A percentile compares a stretch with the other conserved stretches of the same genome.
phyloP scores from a whole-genome alignment of 2,888 invertebrate genomes.

The Stenotaenia linearis region DNA sequence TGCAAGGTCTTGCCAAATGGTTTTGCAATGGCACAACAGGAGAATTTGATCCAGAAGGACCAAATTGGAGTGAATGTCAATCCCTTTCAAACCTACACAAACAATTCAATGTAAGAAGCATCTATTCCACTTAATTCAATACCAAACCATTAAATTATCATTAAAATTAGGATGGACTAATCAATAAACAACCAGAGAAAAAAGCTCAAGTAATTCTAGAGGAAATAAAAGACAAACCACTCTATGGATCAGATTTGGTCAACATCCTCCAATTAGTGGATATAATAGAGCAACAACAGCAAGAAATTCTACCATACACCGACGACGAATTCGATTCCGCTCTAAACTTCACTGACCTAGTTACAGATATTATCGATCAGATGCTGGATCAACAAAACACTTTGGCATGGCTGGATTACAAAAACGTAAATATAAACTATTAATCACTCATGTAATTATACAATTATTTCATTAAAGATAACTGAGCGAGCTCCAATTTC shows the following conservation, averaged over 20 bases:
- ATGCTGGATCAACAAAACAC: neutral
- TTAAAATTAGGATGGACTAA: neutral
- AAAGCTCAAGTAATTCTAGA: neutral
- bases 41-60: neutral
- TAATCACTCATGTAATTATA: neutral
- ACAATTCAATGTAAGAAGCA: neutral
- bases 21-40: neutral
- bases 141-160: neutral
- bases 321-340: neutral
- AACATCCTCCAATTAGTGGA: neutral
- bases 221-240: neutral
- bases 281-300: neutral
- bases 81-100: neutral
- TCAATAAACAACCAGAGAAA: neutral
- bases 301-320: neutral
- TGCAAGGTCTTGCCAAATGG: neutral
- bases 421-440: neutral
- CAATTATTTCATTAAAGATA: neutral
- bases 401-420: neutral
- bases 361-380: neutral
- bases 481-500: neutral
- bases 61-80: neutral
- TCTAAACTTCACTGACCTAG: neutral
- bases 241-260: neutral
- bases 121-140: neutral